Conservation (phyloP, 2,113 vertebrate genomes). For the Ammospiza nelsoni region DNA sequence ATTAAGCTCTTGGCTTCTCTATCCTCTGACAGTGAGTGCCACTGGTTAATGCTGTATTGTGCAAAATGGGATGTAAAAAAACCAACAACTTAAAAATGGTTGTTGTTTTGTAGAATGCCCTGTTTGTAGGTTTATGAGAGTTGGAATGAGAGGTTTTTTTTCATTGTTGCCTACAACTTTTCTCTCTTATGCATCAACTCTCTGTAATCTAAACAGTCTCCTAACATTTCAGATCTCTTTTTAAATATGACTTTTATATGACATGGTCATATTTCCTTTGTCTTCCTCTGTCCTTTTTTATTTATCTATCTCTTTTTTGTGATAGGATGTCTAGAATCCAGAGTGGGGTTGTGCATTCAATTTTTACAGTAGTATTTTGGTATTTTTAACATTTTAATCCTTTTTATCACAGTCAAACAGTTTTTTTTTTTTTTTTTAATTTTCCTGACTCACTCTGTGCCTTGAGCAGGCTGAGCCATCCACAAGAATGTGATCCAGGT, state of each 20-base stretch:
- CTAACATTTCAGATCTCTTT: background rate
- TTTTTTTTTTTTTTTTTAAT: background rate
- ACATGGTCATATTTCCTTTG: background rate
- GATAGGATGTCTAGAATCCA: background rate
- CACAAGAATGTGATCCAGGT: background rate
- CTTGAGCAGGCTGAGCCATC: background rate
- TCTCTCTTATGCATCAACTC: background rate
- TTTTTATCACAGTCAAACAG: background rate
- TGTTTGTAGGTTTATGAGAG: background rate
- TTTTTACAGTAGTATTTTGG: background rate
- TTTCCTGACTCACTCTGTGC: background rate
- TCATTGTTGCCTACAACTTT: background rate
- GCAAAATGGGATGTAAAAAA: background rate
- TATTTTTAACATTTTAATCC: background rate
- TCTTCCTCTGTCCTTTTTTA: background rate
- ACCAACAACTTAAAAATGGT: background rate
- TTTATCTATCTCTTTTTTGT: background rate
- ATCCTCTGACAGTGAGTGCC: background rate
- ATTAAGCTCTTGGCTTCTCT: constrained; percentile 32
- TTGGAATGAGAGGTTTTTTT: background rate
- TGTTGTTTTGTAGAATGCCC: background rate
- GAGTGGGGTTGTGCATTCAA: background rate
- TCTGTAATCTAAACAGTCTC: background rate
- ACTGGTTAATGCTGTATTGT: constrained; percentile 3
- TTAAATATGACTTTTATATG: background rate